Evolutionary conservation across 2,888 invertebrate genomes (phyloP).

Genomic region (Callimorpha dominula): DNA sequence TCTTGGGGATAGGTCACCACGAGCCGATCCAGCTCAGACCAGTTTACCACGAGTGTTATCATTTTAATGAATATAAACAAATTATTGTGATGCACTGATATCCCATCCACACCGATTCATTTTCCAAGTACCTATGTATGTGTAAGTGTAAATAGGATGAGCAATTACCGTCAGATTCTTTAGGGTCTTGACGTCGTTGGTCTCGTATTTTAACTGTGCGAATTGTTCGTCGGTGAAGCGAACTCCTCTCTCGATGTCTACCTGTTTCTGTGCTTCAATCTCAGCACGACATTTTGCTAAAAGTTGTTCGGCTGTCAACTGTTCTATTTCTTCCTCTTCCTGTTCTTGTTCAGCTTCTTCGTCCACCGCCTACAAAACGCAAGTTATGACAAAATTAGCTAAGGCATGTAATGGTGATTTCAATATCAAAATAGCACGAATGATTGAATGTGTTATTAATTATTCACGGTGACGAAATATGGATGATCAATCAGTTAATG

Average conservation of each 20-base stretch:
- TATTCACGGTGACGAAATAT: no score
- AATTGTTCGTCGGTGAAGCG: constrained; percentile 87
- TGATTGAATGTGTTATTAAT: no score
- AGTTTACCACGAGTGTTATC: constrained; percentile 65
- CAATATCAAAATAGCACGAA: no score
- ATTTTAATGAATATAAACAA: constrained; percentile 34
- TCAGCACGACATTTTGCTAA: constrained; percentile 71
- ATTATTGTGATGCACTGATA: constrained; percentile 35
- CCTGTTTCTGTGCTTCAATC: constrained; percentile 68
- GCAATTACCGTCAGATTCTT: constrained; percentile 85
- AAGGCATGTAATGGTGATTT: no score
- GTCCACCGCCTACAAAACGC: constrained; percentile 66
- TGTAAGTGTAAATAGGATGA: not conserved
- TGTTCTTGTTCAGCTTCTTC: constrained; percentile 77
- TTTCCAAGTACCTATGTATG: constrained; percentile 22
- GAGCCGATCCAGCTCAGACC: constrained; percentile 57
- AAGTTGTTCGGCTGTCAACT: constrained; percentile 77
- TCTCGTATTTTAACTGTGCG: constrained; percentile 88
- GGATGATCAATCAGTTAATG: not conserved
- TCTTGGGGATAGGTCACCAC: constrained; percentile 52
- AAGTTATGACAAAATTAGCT: not conserved
- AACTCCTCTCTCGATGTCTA: constrained; percentile 86
- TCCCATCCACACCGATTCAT: constrained; percentile 35
- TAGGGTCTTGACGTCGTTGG: constrained; percentile 86
- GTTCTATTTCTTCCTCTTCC: constrained; percentile 68